Evolutionary conservation across 2,888 invertebrate species (phyloP), one percentile per base, ranked within the genome.

Genomic region (Scaptomyza flava): DNA sequence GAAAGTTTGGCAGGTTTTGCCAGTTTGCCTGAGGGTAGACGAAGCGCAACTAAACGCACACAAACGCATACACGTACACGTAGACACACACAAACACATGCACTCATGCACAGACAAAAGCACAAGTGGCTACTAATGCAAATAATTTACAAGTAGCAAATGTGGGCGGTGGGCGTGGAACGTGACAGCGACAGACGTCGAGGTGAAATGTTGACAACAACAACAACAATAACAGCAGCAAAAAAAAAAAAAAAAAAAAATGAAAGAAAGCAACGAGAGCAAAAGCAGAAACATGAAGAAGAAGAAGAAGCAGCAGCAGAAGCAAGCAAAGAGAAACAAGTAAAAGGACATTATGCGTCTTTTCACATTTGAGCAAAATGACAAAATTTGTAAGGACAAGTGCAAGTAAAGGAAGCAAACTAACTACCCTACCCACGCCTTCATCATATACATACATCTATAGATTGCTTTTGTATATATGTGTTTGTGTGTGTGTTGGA

Each of bases 81-180:
- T 17, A 17, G 43, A 65, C 50, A 56, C 43, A 34, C 43, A 47
- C 20, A 17, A 36, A 46, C 20, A 53, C 17, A 48, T 48, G 48
- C 43, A 45, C 50, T 53, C 38, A 58, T 46, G 60, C 38, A 46
- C 41, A 76, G 31, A 72, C 66, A 58, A 53, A 72, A 77, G 72
- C 86, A 87, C 83, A 89, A 90, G 90, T 89, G 89, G 81, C 86
- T 89, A 89, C 90, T 90, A 90, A 89, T 90, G 89, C 90, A 90
- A 87, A 90, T 87, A 89, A 87, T 90, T 90, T 90, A 87, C 89
- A 87, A 82, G 90, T 81, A 87, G 83, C 84, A 83, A 86, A 74
- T 69, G 81, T 81, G 84, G 81, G 82, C 80, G 82, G 64, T 62
- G 72, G 77, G 79, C 82, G 68, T 67, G 43, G 43, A 67, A 67